phyloP scores from a whole-genome alignment of 1,140 invertebrate genomes.

The Bombus soroeensis region DNA sequence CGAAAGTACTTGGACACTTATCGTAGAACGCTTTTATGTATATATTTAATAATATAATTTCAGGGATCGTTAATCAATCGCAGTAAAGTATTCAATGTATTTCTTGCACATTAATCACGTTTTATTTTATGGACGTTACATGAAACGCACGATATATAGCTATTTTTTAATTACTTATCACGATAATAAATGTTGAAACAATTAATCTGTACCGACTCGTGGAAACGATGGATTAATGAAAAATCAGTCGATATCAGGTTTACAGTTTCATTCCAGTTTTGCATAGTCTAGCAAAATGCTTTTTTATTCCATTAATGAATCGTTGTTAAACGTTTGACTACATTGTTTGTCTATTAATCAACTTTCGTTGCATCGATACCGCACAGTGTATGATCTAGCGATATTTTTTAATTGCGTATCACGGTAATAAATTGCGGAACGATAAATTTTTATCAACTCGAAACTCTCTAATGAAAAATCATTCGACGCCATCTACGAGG shows the following conservation, averaged over 20 bases:
- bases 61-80: neutral
- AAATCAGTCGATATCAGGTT: neutral
- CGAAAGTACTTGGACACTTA: neutral
- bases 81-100: neutral
- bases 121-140: neutral
- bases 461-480: neutral
- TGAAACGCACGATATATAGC: neutral
- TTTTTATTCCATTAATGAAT: constrained; percentile 15
- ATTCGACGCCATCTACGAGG: neutral
- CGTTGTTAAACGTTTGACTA: neutral
- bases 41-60: neutral
- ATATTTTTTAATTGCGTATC: neutral
- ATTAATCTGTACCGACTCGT: neutral
- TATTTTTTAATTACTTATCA: neutral
- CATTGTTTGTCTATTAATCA: neutral
- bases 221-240: neutral
- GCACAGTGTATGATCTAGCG: neutral
- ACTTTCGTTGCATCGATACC: neutral
- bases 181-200: neutral
- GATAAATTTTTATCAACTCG: neutral
- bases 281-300: neutral
- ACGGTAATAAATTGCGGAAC: neutral
- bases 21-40: neutral
- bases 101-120: neutral
- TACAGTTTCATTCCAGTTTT: neutral